A percentile compares a stretch with the other conserved stretches of the same genome.
Evolutionary conservation across 2,888 invertebrate species (phyloP).

Genomic region (Macaria liturata): DNA sequence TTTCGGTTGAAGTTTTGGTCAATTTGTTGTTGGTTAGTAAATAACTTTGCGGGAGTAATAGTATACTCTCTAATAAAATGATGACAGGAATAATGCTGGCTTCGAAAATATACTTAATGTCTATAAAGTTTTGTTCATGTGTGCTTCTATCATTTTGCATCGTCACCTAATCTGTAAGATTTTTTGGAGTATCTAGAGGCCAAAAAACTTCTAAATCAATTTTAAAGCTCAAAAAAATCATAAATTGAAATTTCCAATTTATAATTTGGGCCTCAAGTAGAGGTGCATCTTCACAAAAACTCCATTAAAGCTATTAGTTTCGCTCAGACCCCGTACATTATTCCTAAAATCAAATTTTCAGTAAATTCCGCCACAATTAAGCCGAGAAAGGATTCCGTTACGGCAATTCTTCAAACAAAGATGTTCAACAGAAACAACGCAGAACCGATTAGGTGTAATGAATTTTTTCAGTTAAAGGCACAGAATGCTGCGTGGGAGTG

Average conservation of each 20-base stretch:
- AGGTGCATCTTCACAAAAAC: conserved; percentile 47
- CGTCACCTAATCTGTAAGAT: no score
- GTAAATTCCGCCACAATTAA: conserved; percentile 58
- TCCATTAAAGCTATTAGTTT: conserved; percentile 57
- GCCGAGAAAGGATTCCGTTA: conserved; percentile 52
- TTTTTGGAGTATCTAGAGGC: not conserved
- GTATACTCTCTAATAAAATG: no score
- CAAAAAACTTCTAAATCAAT: no score
- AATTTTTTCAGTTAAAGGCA: conserved; percentile 59
- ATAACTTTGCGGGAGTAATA: no score
- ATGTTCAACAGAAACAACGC: conserved; percentile 77
- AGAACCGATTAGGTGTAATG: conserved; percentile 69
- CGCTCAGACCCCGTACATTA: conserved; percentile 54
- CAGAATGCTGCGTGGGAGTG: no score
- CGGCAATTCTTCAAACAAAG: conserved; percentile 73
- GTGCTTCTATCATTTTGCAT: no score
- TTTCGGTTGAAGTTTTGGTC: no score
- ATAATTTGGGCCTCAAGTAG: conserved; percentile 27
- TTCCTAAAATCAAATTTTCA: conserved; percentile 66
- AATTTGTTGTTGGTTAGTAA: no score
- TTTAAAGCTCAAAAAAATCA: no score
- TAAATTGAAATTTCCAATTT: not conserved
- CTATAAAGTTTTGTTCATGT: no score
- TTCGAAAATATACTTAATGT: no score
- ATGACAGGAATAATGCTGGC: no score